Evolutionary conservation across 2,888 invertebrate genomes (phyloP), one percentile per base, ranked within the genome.

Genomic region (Pandemis heparana): DNA sequence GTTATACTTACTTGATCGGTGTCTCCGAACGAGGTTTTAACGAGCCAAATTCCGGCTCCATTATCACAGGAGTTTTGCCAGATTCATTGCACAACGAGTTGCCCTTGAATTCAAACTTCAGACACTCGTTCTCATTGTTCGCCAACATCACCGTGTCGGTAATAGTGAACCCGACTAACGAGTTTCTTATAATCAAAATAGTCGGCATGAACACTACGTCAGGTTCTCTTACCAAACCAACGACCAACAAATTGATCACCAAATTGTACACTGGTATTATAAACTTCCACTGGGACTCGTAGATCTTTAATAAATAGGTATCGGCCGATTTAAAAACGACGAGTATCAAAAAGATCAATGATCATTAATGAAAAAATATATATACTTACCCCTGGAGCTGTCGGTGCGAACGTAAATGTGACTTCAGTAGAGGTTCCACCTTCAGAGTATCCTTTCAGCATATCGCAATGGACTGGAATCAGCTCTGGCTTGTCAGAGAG

Each of bases 281-380:
- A 80, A 97, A 96, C 78, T 92, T 94, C 96, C 96, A 97, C 82
- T 95, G 95, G 0, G 96, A 96, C 87, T 97, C 96, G 76, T 95
- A 96, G 4, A 94, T 89, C 84, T 94, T 76, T 70, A 78, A 78
- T 77, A 56, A 12, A 60, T 38, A n/a, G n/a, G n/a, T n/a, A 10
- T 12, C 14, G 12, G 8, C 39, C 6, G 8, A 63, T 16, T 60
- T 39, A n/a, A n/a, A 14, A n/a, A n/a, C 5, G 14, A 0, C 32
- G 59, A 32, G 5, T 4, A 14, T 12, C 7, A 5, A 23, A 4
- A 23, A 23, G 51, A 16, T n/a, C n/a, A 51, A 18, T 53, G 6
- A 53, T 53, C 3, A 48, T 48, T 5, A 61, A 16, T 41, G 2
- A 39, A 61, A 61, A 41, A 41, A 38, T 59, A 8, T 62, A 10